phyloP scores from a whole-genome alignment of 1,140 invertebrate species.

The Meloidogyne floridensis region DNA sequence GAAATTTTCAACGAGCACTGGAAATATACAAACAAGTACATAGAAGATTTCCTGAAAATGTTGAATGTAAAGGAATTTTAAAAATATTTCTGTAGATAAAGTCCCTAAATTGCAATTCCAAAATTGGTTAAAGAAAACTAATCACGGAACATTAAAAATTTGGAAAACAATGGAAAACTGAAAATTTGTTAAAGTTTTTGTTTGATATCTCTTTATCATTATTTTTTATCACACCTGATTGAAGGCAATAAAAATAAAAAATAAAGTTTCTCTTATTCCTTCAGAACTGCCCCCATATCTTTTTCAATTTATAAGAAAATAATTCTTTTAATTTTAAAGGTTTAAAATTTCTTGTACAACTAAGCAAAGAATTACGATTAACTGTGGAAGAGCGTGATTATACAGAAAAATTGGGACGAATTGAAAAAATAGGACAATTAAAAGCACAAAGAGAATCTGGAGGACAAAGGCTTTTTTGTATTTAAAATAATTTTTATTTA shows the following conservation, averaged over 20 bases:
- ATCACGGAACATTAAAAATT: too few species aligned
- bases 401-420: constrained; percentile 77
- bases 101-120: too few species aligned
- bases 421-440: constrained; percentile 79
- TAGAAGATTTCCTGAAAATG: constrained; percentile 60
- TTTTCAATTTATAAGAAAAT: too few species aligned
- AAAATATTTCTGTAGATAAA: too few species aligned
- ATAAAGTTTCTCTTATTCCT: too few species aligned
- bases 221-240: neutral
- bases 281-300: too few species aligned
- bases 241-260: too few species aligned
- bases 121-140: too few species aligned
- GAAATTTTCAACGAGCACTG: constrained; percentile 64
- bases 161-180: too few species aligned
- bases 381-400: constrained; percentile 78
- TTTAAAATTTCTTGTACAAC: constrained; percentile 79
- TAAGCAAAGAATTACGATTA: constrained; percentile 81
- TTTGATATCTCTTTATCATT: too few species aligned
- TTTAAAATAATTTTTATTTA: constrained; percentile 18
- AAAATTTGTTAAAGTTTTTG: too few species aligned
- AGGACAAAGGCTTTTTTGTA: constrained; percentile 12
- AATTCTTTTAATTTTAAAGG: constrained; percentile 64
- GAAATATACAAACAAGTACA: constrained; percentile 62
- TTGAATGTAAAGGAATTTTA: constrained; percentile 53
- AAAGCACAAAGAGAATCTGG: constrained; percentile 67